Evolutionary conservation across 2,888 invertebrate species (phyloP), one percentile per base, ranked within the genome.

Genomic region (Drosophila borealis): DNA sequence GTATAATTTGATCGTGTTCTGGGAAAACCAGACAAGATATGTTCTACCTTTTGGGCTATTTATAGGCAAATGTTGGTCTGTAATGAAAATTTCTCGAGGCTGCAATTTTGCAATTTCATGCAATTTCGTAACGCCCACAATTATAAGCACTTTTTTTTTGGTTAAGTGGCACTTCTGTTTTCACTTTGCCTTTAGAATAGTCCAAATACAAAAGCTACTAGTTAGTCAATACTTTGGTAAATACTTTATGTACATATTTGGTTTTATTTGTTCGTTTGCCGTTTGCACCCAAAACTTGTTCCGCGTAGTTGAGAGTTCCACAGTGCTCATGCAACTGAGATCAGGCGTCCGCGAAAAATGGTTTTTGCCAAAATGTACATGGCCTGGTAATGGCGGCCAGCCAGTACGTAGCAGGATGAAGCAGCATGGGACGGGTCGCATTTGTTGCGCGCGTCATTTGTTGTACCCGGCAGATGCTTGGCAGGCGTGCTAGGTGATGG

Each of bases 341-440:
- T 84, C 88, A 89, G 86, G 82, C 78, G 75, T 81, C 88, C 89
- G 89, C 77, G 82, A 74, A 85, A 89, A 83, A 87, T 89, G 72
- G 70, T 83, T 87, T 89, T 77, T 33, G 81, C 74, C 85, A 77
- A 85, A 85, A 75, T 69, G 57, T 64, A 69, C 37, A 68, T 68
- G 50, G 70, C 59, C 56, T 51, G 36, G 19, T 46, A 36, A 59
- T 50, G 63, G 63, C 60, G 49, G 39, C 39, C 48, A 53, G 54
- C 62, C 51, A 70, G 56, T 36, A 56, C 51, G 55, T 14, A 65
- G 51, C 50, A 68, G 63, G 55, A 63, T 55, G 49, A 62, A 59
- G 53, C 54, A 64, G 55, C 37, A 50, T 61, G 61, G 51, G 37
- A 25, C 46, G 62, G 46, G 37, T 34, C 39, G 54, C 54, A 67